Conservation (phyloP, 2,797 vertebrate genomes). For the Characodon lateralis region DNA sequence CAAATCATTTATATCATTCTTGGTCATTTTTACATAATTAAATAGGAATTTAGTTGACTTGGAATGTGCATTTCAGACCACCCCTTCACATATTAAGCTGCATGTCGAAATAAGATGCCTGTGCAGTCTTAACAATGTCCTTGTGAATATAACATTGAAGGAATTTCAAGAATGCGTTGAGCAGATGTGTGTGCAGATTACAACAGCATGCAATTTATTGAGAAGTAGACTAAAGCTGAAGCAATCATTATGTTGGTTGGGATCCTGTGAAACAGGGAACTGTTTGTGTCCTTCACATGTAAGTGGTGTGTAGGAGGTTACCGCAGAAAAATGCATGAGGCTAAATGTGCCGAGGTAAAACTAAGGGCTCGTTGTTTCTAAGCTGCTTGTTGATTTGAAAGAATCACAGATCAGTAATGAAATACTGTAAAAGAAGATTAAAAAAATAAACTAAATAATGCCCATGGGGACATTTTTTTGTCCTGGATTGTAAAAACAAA, state of each 20-base stretch:
- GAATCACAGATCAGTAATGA: neutral
- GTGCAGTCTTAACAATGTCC: conserved; percentile 26
- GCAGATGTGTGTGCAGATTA: conserved; percentile 6
- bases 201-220: conserved; percentile 17
- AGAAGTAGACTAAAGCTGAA: conserved; percentile 15
- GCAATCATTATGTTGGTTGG: conserved; percentile 14
- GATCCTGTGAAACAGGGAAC: conserved; percentile 7
- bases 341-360: conserved; percentile 5
- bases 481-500: conserved; percentile 3
- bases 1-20: neutral
- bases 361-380: conserved; percentile 14
- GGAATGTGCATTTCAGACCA: conserved; percentile 6
- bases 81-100: conserved; percentile 18
- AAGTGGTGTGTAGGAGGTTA: conserved; percentile 6
- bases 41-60: neutral
- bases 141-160: conserved; percentile 6
- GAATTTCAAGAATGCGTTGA: conserved; percentile 42
- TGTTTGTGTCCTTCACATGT: conserved; percentile 1
- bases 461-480: conserved; percentile 11
- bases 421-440: neutral
- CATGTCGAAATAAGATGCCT: conserved; percentile 32
- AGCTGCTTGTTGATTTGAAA: conserved; percentile 3
- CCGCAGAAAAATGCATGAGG: neutral
- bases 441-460: neutral
- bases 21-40: neutral